Conservation (phyloP, 2,888 invertebrate species). For the Blastobasis adustella region DNA sequence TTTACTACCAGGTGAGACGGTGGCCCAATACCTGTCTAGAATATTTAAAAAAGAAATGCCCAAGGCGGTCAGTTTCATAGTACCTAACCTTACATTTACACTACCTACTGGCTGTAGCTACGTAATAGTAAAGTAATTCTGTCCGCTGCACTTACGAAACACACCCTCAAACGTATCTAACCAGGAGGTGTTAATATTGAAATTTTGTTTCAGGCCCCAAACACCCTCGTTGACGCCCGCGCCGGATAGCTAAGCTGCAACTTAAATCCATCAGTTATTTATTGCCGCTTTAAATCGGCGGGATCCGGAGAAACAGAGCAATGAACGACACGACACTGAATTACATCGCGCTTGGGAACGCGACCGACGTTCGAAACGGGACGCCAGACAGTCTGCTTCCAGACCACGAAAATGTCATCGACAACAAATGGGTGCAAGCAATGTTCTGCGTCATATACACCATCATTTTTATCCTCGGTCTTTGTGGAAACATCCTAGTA, state of each 20-base stretch:
- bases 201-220: slow-evolving; percentile 15
- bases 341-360: slow-evolving; percentile 33
- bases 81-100: too few relatives aligned
- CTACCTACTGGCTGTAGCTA: too few relatives aligned
- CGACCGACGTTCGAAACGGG: slow-evolving; percentile 31
- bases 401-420: slow-evolving; percentile 72
- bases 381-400: slow-evolving; percentile 30
- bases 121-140: too few relatives aligned
- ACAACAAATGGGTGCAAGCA: slow-evolving; percentile 80
- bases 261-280: slow-evolving; percentile 6
- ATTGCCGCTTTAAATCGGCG: slow-evolving; percentile 3
- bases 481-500: slow-evolving; percentile 88
- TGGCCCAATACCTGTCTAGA: too few relatives aligned
- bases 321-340: slow-evolving; percentile 50
- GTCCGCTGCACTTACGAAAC: too few relatives aligned
- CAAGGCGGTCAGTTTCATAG: too few relatives aligned
- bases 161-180: background rate
- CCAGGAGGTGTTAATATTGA: slow-evolving; percentile 3
- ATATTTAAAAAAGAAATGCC: too few relatives aligned
- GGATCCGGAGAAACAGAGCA: slow-evolving; percentile 18
- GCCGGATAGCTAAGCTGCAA: slow-evolving; percentile 6
- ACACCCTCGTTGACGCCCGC: slow-evolving; percentile 7
- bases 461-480: slow-evolving; percentile 85
- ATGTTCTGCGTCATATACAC: slow-evolving; percentile 82
- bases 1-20: too few relatives aligned